A percentile compares a stretch with the other conserved stretches of the same genome.
Conservation (phyloP, 2,113 vertebrate genomes). For the Otus sunia region DNA sequence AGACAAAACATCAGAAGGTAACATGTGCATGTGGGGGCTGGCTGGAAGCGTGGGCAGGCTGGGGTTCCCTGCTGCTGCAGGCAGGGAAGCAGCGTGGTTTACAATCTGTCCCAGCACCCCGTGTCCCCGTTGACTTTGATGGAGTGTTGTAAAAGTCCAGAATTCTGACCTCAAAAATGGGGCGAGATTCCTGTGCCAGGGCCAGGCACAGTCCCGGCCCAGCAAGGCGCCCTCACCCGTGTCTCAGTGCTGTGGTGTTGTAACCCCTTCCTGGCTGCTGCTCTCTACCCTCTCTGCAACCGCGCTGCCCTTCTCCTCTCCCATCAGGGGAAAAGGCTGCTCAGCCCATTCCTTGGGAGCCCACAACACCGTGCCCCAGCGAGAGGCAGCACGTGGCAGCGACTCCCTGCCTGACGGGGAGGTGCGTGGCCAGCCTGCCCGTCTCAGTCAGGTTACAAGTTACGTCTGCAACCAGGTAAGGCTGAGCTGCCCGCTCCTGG, state of each 20-base stretch:
- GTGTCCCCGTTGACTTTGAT: not conserved
- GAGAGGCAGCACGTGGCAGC: not conserved
- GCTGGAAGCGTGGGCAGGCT: not conserved
- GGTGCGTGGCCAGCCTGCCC: not conserved
- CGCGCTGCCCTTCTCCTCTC: not conserved
- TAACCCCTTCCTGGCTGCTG: not conserved
- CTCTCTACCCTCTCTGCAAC: not conserved
- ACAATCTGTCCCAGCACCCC: not conserved
- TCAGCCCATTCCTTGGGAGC: not conserved
- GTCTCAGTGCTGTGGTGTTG: fast-evolving
- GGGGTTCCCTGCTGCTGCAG: not conserved
- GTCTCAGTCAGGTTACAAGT: conserved; percentile 66
- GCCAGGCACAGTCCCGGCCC: not conserved
- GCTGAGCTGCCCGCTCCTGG: not conserved
- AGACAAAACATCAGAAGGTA: conserved; percentile 57
- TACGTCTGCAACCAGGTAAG: conserved; percentile 58
- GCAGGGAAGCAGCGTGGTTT: fast-evolving
- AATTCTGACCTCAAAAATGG: not conserved
- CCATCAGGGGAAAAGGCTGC: not conserved
- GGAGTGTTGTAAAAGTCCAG: not conserved
- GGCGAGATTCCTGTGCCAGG: not conserved
- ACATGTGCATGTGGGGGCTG: fast-evolving
- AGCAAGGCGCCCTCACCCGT: fast-evolving
- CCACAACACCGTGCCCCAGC: fast-evolving
- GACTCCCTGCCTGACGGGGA: not conserved